Base-by-base conservation (phyloP, 2,113 vertebrate genomes). In the Gambusia holbrooki region DNA sequence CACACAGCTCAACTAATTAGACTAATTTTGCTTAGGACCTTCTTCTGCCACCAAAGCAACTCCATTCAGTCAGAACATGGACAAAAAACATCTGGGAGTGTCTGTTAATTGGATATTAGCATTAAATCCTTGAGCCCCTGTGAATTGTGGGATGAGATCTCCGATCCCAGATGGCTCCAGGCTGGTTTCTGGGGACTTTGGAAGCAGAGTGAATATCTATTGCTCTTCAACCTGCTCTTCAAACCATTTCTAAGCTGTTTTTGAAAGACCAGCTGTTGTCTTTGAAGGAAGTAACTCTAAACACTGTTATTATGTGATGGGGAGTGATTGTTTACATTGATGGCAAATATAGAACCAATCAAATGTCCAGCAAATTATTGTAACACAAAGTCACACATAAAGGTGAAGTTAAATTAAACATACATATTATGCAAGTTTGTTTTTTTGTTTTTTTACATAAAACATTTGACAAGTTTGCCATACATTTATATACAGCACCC, bases 91-190 rank as follows among this genome's bases (percentile, higher is more conserved):
- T 35, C 5, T 65, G 63, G 32, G 63, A 32, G 63, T 35, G 19
- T 35, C 19, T 65, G 62, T 19, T 65, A 65, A 65, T 65, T 32
- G 32, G 63, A 65, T 65, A 33, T 65, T 65, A 25, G 63, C 29
- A 25, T 33, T 65, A 25, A 65, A 25, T 35, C 32, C 32, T 25
- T 25, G 22, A 19, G 29, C 30, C 62, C 15, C 2, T 22, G 29
- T 33, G 62, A 28, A 64, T 33, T 33, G 17, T 30, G 30, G 19
- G 32, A n/a, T 9, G 10, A 35, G 33, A 33, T 25, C 33, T 22
- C 22, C 25, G 19, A 19, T 64, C 33, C 17, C 51, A 58, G 6
- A 25, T 10, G 51, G 17, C 22, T 58, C 3, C 51, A n/a, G 22
- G 25, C 51, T 58, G 51, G 51, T 58, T 58, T 58, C 51, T 58